A percentile compares a stretch with the other conserved stretches of the same genome.
phyloP scores from a whole-genome alignment of 2,888 invertebrate species.

The Cephalotes varians region DNA sequence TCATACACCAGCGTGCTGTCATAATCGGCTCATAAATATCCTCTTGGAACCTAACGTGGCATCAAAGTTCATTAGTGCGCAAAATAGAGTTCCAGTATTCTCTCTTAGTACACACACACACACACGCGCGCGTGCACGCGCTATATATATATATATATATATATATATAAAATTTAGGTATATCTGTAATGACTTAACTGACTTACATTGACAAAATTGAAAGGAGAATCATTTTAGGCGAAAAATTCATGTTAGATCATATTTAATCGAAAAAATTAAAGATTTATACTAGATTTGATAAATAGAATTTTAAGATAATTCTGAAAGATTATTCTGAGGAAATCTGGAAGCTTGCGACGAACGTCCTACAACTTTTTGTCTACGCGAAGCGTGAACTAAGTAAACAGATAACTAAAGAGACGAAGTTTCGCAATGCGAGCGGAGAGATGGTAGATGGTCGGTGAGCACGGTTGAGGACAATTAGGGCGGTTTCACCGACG shows the following conservation, averaged over 20 bases:
- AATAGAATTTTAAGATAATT: background rate
- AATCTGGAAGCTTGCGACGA: background rate
- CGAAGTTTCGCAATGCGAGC: conserved; percentile 49
- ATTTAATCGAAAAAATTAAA: background rate
- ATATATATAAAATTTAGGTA: background rate
- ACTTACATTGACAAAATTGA: too few relatives aligned
- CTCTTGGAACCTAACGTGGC: conserved; percentile 67
- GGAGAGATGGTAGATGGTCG: conserved; percentile 51
- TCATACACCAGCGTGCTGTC: conserved; percentile 62
- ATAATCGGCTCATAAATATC: conserved; percentile 76
- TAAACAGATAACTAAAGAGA: conserved; percentile 53
- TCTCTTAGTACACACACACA: too few relatives aligned
- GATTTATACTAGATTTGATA: background rate
- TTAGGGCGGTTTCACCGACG: conserved; percentile 78
- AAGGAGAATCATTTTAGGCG: background rate
- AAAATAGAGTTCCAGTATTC: conserved; percentile 58
- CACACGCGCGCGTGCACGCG: too few relatives aligned
- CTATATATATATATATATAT: too few relatives aligned
- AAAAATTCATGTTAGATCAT: background rate
- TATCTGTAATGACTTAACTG: background rate
- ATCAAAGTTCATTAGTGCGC: conserved; percentile 64
- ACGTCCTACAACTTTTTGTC: conserved; percentile 29
- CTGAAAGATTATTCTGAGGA: background rate
- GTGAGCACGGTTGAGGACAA: conserved; percentile 76
- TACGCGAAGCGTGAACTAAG: conserved; percentile 9